A percentile compares a stretch with the other conserved stretches of the same genome.
Evolutionary conservation across 2,888 invertebrate genomes (phyloP).

Genomic region (Lithosia quadra): DNA sequence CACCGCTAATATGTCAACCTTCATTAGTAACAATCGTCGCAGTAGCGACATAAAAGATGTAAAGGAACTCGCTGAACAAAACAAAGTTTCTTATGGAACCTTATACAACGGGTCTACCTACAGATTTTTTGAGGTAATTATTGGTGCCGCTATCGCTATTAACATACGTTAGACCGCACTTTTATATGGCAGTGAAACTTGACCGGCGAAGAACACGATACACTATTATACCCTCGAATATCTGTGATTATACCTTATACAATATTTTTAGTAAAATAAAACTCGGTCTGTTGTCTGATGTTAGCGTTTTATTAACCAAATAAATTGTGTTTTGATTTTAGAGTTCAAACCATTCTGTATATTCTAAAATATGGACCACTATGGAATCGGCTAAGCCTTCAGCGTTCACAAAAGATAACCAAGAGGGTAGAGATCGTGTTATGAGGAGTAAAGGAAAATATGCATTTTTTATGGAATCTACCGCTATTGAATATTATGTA

Average conservation of each 20-base stretch:
- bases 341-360: conserved; percentile 94
- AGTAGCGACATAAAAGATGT: conserved; percentile 93
- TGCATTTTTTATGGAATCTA: conserved; percentile 98
- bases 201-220: too few species aligned
- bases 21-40: conserved; percentile 93
- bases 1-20: conserved; percentile 92
- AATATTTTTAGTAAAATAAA: too few species aligned
- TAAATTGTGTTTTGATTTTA: conserved; percentile 62
- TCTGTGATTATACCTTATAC: too few species aligned
- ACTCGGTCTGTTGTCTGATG: too few species aligned
- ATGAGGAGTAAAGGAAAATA: conserved; percentile 91
- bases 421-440: conserved; percentile 95
- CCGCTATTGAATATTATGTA: conserved; percentile 95
- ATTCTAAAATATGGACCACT: conserved; percentile 95
- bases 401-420: conserved; percentile 92
- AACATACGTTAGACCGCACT: not conserved
- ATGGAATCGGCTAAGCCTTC: conserved; percentile 94
- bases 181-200: too few species aligned
- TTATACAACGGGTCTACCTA: conserved; percentile 93
- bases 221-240: too few species aligned
- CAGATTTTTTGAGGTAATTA: conserved; percentile 92
- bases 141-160: not conserved
- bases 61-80: conserved; percentile 94
- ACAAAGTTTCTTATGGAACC: conserved; percentile 94
- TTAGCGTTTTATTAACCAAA: not conserved